Conservation (phyloP, 2,113 vertebrate genomes). For the Galbula dea region DNA sequence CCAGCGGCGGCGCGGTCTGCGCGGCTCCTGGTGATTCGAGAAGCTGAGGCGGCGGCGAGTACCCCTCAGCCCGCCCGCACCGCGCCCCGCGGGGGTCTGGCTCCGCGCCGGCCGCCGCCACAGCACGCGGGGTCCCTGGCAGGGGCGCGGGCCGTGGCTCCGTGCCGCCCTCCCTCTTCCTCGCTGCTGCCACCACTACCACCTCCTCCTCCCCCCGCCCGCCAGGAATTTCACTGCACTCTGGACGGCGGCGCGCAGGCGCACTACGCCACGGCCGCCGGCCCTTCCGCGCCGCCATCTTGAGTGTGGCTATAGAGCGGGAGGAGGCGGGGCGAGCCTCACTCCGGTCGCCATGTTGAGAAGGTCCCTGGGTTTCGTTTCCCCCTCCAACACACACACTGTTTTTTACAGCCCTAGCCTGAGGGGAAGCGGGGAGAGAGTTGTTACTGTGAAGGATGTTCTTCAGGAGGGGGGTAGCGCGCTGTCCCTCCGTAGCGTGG, state of each 20-base stretch:
- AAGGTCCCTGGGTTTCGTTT: not conserved
- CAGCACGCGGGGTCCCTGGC: constrained; percentile 42
- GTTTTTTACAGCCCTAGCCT: not conserved
- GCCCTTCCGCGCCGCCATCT: constrained; percentile 42
- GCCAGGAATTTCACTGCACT: constrained; percentile 60
- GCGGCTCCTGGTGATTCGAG: constrained; percentile 36
- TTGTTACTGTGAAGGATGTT: not conserved
- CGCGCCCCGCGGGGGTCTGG: constrained; percentile 1
- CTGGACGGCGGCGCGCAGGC: constrained; percentile 49
- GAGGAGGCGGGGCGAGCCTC: not conserved
- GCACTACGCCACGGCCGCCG: not conserved
- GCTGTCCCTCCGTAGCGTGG: not conserved
- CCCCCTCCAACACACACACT: too few relatives aligned
- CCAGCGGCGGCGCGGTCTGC: constrained; percentile 40
- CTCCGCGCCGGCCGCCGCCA: constrained; percentile 9
- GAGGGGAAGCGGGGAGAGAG: not conserved
- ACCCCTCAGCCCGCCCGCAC: constrained; percentile 7
- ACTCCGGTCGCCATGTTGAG: constrained; percentile 61
- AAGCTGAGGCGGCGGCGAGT: constrained; percentile 28
- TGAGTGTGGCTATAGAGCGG: not conserved
- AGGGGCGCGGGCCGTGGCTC: constrained; percentile 36
- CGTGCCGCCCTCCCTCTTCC: not conserved
- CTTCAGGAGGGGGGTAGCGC: fast-evolving
- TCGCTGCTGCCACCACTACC: not conserved
- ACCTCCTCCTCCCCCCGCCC: constrained; percentile 28